Base-by-base conservation (phyloP, 2,113 vertebrate genomes). In the Nymphicus hollandicus region DNA sequence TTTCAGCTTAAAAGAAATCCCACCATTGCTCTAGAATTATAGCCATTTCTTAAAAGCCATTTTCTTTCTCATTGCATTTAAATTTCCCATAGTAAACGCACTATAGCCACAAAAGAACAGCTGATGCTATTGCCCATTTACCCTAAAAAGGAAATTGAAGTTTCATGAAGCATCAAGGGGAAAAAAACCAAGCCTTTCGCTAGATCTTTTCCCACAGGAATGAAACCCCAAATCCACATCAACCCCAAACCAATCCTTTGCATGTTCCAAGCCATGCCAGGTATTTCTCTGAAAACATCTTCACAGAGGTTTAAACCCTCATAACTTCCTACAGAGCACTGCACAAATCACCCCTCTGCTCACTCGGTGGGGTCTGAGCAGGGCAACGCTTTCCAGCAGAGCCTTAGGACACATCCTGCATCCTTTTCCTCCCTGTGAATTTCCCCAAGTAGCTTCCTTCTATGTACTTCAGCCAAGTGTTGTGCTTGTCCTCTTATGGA, bases 381-480 rank as follows among this genome's bases (percentile, higher is more conserved):
- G 5, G 33, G n/a, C 10, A 65, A 5, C 1, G 6, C 15, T 65
- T 81, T 33, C 55, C 72, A 69, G n/a, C 6, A 63, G 22, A 53
- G 39, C 55, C 50, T 39, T 8, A 17, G n/a, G 39, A 43, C 9
- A 35, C 39, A 43, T 19, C 41, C 55, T 15, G 29, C 50, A 33
- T 31, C 37, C 17, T 47, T 22, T 46, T 28, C 13, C 41, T 63
- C 18, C 39, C 27, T 43, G 6, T 3, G 23, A n/a, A 41, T 2
- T 4, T 29, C 70, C 43, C 43, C 0, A 0, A 33, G 58, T 3
- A 56, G 37, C 68, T 37, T 37, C 33, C 35, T 72, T 23, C 60
- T 28, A 1, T 3, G 14, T 11, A 11, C 44, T 52, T 52, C 29
- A 64, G 56, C 39, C 63, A 31, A 69, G 27, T 0, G 1, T 7